Base-by-base conservation (phyloP, 2,113 vertebrate species). In the Corvus cornix region DNA sequence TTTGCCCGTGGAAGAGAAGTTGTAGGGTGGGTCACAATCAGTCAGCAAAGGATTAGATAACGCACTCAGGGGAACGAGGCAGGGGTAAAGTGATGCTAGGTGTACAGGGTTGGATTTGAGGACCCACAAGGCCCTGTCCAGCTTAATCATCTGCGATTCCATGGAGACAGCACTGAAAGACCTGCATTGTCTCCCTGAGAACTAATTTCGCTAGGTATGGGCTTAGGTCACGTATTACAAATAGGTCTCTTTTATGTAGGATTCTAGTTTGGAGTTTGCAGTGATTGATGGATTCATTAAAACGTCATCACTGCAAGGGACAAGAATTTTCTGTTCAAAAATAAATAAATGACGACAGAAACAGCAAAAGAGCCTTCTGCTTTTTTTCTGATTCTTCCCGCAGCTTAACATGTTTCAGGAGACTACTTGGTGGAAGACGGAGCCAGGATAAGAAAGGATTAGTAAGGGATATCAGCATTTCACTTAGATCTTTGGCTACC, bases 271-370 rank as follows among this genome's bases (percentile, higher is more conserved):
- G 82, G 82, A 91, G 73, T 97, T 96, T 75, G 78, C 77, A 89
- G 72, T 93, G 96, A 96, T 86, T 93, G 93, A 95, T 95, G 93
- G 94, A 31, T 90, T 96, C 93, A 95, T 94, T 93, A 93, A 94
- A 96, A 91, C 15, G 0, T 92, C 94, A 84, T 84, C 90, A 68
- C 84, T 75, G 85, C 74, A 55, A 91, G 7, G 1, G 89, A 92
- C 49, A 66, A 92, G 89, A 86, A 83, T 87, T 88, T 91, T 95
- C 73, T 78, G 49, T 75, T 95, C 89, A 89, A 95, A 95, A 95
- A 95, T 93, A 97, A 95, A 93, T 90, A 95, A 96, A 96, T 92
- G 74, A 94, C n/a, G 41, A 95, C 93, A 95, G 95, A 93, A 97
- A 68, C 31, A 53, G 69, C 64, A 39, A 70, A 93, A 86, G 66